These are phyloP conservation scores for Lysiphlebus fabarum DNA, from an alignment of 1,140 invertebrate species.

Conservation along the genomic window DNA sequence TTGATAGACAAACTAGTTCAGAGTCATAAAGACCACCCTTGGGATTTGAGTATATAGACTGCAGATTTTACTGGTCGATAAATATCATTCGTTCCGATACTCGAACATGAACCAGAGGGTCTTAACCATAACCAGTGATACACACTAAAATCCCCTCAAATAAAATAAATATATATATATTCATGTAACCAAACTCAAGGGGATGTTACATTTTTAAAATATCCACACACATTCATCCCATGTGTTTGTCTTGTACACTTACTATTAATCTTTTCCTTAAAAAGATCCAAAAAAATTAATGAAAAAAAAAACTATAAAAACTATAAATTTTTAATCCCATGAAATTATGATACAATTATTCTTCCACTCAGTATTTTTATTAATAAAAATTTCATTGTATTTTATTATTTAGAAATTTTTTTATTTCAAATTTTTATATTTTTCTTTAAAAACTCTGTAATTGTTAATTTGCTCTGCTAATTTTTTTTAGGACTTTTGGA, in stretches of 20 bases:
- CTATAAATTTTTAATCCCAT: too few species aligned
- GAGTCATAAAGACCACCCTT: constrained; percentile 45
- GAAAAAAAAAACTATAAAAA: not conserved
- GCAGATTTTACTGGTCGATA: constrained; percentile 50
- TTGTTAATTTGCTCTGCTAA: not conserved
- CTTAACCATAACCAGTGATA: constrained; percentile 17
- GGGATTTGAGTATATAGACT: constrained; percentile 45
- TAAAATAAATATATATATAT: too few species aligned
- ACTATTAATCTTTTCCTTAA: too few species aligned
- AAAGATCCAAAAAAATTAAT: not conserved
- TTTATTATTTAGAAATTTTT: too few species aligned
- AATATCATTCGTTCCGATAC: constrained; percentile 56
- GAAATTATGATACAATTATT: too few species aligned
- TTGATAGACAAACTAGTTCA: constrained; percentile 27
- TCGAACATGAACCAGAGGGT: constrained; percentile 29
- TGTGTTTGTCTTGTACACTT: constrained; percentile 32
- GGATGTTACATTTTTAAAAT: constrained; percentile 27
- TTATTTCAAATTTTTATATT: not conserved
- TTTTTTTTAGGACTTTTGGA: not conserved
- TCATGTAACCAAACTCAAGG: constrained; percentile 45
- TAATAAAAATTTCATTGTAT: not conserved
- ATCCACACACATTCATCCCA: constrained; percentile 26
- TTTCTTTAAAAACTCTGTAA: not conserved
- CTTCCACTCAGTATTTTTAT: too few species aligned
- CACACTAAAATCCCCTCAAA: not conserved